Conservation (phyloP, 1,140 invertebrate genomes). For the Papilio machaon region DNA sequence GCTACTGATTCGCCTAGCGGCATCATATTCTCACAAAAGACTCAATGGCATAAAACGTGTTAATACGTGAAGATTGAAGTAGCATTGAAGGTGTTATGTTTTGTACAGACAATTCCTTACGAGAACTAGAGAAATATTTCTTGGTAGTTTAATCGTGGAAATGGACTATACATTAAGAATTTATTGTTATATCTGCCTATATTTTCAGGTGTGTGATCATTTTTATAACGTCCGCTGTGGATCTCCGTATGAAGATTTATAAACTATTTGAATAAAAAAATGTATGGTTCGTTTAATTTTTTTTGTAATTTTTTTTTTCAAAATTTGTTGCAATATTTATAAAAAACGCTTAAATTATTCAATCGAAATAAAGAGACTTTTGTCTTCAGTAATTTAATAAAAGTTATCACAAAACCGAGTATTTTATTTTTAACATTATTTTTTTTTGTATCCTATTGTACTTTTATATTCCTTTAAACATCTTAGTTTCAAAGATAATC, state of each 20-base stretch:
- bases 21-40: neutral
- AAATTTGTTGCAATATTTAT: neutral
- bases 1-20: neutral
- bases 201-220: conserved; percentile 85
- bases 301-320: neutral
- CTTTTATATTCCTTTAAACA: neutral
- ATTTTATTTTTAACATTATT: conserved; percentile 26
- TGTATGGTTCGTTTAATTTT: neutral
- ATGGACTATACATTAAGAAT: neutral
- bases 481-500: neutral
- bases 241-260: conserved; percentile 82
- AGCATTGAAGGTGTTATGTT: neutral
- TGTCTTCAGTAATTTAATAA: conserved; percentile 35
- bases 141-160: neutral
- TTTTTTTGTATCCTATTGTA: neutral
- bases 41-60: no score
- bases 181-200: conserved; percentile 44
- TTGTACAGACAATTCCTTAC: neutral
- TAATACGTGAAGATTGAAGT: neutral
- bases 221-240: conserved; percentile 86
- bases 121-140: neutral
- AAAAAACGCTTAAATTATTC: neutral
- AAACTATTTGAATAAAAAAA: conserved; percentile 46
- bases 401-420: conserved; percentile 41
- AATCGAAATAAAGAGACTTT: neutral